Percentiles rank a stretch among this genome's conserved stretches.
These are phyloP conservation scores for Epinephelus cyanopodus DNA, from an alignment of 2,113 vertebrate species.

Conservation along the genomic window DNA sequence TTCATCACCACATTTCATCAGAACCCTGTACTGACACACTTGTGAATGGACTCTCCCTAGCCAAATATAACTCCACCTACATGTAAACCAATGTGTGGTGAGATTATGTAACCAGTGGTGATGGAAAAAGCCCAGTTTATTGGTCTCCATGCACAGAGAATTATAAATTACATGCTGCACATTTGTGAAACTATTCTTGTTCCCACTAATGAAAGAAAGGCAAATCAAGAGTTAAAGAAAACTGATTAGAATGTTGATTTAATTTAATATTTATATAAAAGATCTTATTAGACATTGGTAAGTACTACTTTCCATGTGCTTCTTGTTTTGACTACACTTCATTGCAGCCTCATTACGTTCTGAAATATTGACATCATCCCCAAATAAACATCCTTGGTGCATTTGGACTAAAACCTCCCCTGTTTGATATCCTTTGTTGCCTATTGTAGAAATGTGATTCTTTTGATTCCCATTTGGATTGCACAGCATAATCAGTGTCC, in stretches of 20 bases:
- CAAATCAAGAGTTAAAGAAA: neutral
- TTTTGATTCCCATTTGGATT: neutral
- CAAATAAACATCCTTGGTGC: neutral
- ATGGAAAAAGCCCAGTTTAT: conserved; percentile 28
- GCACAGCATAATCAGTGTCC: conserved; percentile 4
- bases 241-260: neutral
- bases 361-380: neutral
- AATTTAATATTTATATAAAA: neutral
- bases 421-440: neutral
- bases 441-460: neutral
- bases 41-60: conserved; percentile 48
- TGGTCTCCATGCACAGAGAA: conserved; percentile 15
- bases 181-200: neutral
- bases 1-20: neutral
- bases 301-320: neutral
- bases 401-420: neutral
- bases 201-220: neutral
- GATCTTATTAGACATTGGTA: neutral
- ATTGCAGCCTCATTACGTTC: neutral
- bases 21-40: conserved; percentile 11
- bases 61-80: conserved; percentile 60
- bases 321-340: conserved; percentile 25
- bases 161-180: neutral
- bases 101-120: conserved; percentile 47
- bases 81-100: conserved; percentile 24